Conservation (phyloP, 2,888 invertebrate genomes). For the Cenopis cana region DNA sequence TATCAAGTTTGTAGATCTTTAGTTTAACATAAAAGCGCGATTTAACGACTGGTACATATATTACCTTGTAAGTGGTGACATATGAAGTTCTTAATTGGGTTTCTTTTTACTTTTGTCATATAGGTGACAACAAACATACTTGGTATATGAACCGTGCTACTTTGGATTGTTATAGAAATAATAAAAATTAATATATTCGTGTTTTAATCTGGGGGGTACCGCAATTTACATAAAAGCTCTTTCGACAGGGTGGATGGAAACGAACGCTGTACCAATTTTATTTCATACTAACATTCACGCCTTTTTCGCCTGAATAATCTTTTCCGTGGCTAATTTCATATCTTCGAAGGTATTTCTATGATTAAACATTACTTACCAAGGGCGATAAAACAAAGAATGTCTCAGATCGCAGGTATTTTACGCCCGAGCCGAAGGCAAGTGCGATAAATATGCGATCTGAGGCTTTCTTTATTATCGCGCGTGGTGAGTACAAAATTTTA, state of each 20-base stretch:
- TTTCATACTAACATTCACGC: not conserved
- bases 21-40: conserved; percentile 39
- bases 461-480: no score
- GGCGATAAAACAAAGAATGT: no score
- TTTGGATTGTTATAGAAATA: not conserved
- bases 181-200: not conserved
- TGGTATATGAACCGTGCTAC: not conserved
- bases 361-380: no score
- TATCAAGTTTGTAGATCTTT: conserved; percentile 33
- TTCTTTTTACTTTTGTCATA: not conserved
- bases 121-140: not conserved
- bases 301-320: no score
- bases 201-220: not conserved
- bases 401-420: no score
- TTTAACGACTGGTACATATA: conserved; percentile 31
- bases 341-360: no score
- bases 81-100: conserved; percentile 18
- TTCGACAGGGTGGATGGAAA: not conserved
- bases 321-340: no score
- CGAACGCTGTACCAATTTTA: no score
- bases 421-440: no score
- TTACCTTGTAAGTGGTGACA: conserved; percentile 19
- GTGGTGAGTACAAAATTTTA: no score
- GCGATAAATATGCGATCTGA: no score
- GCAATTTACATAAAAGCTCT: not conserved